Evolutionary conservation across 2,113 vertebrate species (phyloP).

Genomic region (Pseudorectes ferrugineus): DNA sequence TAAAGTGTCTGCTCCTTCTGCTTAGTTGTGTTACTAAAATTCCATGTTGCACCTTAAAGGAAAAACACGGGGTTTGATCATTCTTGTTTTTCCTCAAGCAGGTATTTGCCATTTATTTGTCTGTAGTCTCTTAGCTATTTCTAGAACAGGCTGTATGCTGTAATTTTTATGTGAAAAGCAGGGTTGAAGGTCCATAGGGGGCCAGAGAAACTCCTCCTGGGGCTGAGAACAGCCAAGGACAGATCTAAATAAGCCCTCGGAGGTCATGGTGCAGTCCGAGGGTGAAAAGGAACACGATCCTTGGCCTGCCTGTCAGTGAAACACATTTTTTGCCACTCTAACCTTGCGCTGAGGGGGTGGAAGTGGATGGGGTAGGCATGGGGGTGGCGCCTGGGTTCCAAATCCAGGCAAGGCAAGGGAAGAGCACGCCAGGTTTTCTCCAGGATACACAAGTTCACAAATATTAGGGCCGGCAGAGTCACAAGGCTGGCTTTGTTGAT

Average conservation of each 20-base stretch:
- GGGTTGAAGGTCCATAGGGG: not conserved
- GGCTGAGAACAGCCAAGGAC: not conserved
- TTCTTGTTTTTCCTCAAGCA: not conserved
- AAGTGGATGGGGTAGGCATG: not conserved
- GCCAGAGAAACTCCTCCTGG: not conserved
- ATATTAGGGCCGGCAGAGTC: not conserved
- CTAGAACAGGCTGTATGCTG: not conserved
- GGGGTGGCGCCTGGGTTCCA: not conserved
- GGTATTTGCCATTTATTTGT: not conserved
- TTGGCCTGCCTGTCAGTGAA: not conserved
- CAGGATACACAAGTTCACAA: not conserved
- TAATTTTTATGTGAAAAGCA: not conserved
- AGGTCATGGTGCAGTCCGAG: not conserved
- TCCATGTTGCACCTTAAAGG: not conserved
- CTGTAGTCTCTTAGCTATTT: not conserved
- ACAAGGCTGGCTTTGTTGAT: constrained; percentile 14
- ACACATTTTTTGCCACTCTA: not conserved
- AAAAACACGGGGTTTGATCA: not conserved
- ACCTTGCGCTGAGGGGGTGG: not conserved
- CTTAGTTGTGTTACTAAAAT: not conserved
- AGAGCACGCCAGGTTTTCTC: not conserved
- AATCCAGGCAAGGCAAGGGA: not conserved
- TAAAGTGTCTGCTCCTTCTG: not conserved
- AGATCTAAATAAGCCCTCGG: not conserved
- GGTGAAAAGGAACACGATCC: not conserved